These are phyloP conservation scores for Dimorphilus gyrociliatus DNA, from an alignment of 2,888 invertebrate genomes.

Conservation along the genomic window DNA sequence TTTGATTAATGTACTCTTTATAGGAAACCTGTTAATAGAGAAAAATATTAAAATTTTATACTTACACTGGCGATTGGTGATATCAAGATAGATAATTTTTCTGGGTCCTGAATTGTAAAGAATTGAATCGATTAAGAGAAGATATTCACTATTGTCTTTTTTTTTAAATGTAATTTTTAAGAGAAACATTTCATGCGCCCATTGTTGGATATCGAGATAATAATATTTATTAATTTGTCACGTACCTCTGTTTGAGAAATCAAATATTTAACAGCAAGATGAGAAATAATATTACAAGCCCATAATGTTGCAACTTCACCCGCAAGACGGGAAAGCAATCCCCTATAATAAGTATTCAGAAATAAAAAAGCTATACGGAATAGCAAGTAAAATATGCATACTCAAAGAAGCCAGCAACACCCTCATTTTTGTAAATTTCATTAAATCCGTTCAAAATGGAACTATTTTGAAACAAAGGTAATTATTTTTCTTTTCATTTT, in stretches of 20 bases:
- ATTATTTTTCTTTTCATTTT: not conserved
- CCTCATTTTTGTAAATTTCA: not conserved
- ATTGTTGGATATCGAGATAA: not conserved
- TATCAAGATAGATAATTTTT: too few species aligned
- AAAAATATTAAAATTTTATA: too few species aligned
- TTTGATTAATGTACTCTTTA: too few species aligned
- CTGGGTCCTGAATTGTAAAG: too few species aligned
- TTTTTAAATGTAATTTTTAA: too few species aligned
- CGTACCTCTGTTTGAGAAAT: conserved; percentile 8
- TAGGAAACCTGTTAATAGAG: too few species aligned
- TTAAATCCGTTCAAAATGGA: not conserved
- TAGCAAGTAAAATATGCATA: not conserved
- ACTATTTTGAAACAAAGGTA: not conserved
- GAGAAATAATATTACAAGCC: conserved; percentile 48
- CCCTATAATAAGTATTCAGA: conserved; percentile 61
- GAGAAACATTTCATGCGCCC: conserved; percentile 31
- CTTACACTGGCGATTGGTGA: too few species aligned
- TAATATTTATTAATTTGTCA: not conserved
- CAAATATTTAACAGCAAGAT: conserved; percentile 58
- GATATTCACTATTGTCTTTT: too few species aligned
- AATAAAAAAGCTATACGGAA: too few species aligned
- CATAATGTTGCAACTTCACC: conserved; percentile 66
- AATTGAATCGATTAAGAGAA: too few species aligned
- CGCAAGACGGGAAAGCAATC: conserved; percentile 66
- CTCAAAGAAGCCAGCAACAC: not conserved